These are phyloP conservation scores for Hermaeophaga mercurialis DNA, from an alignment of 2,888 invertebrate species.

Conservation along the genomic window DNA sequence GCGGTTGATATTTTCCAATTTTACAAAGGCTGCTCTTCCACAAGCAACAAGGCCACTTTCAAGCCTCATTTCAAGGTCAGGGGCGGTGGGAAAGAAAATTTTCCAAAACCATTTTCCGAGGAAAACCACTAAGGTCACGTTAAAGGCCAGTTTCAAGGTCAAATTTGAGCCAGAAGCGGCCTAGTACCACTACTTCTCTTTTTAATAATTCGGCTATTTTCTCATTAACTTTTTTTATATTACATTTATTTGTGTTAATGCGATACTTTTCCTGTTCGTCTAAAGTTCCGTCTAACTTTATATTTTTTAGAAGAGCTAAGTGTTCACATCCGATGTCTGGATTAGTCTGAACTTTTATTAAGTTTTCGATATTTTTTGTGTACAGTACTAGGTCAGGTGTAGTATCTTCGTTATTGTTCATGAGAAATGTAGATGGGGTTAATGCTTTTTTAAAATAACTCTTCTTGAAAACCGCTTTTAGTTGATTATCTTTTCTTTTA, in stretches of 20 bases:
- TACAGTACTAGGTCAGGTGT: not conserved
- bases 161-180: too few relatives aligned
- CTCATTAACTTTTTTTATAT: not conserved
- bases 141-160: too few relatives aligned
- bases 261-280: not conserved
- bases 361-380: not conserved
- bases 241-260: constrained; percentile 1
- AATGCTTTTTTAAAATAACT: not conserved
- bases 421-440: not conserved
- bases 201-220: not conserved
- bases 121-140: too few relatives aligned
- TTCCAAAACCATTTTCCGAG: too few relatives aligned
- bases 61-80: too few relatives aligned
- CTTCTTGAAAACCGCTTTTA: not conserved
- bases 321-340: constrained; percentile 1
- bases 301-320: not conserved
- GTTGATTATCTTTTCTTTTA: not conserved
- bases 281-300: not conserved
- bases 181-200: too few relatives aligned
- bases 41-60: too few relatives aligned
- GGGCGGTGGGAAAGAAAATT: too few relatives aligned
- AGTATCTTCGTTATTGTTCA: not conserved
- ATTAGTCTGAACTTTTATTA: not conserved
- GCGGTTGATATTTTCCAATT: too few relatives aligned
- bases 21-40: too few relatives aligned